These are phyloP conservation scores for Tor tambroides DNA, from an alignment of 2,113 vertebrate species.

Conservation along the genomic window DNA sequence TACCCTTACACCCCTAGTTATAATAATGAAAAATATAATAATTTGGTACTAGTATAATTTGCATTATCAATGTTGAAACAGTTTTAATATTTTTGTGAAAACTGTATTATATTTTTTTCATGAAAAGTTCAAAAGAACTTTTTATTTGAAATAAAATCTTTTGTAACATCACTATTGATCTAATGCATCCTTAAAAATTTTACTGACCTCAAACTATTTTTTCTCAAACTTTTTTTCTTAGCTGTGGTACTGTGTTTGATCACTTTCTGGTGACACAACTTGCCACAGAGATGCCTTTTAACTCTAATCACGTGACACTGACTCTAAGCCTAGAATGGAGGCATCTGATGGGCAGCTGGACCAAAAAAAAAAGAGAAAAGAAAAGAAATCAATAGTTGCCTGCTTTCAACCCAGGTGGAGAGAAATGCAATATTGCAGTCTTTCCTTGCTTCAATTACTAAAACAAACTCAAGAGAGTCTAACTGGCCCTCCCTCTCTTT, in stretches of 20 bases:
- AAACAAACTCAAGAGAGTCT: constrained; percentile 60
- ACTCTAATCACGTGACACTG: not conserved
- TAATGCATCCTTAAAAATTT: too few species aligned
- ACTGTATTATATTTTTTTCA: too few species aligned
- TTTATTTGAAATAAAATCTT: not conserved
- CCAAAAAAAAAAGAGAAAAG: not conserved
- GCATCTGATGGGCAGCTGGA: constrained; percentile 13
- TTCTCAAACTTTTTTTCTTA: not conserved
- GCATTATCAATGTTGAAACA: too few species aligned
- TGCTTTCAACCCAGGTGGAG: not conserved
- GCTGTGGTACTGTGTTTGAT: not conserved
- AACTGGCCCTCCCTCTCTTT: not conserved
- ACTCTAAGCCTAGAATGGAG: constrained; percentile 37
- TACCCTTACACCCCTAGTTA: too few species aligned
- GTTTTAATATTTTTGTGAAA: too few species aligned
- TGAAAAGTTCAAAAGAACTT: not conserved
- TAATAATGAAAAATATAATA: too few species aligned
- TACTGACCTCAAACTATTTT: too few species aligned
- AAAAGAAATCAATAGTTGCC: constrained; percentile 17
- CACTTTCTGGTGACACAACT: not conserved
- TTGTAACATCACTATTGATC: not conserved
- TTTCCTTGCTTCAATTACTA: constrained; percentile 51
- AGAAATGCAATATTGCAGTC: constrained; percentile 27
- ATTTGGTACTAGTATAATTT: not conserved
- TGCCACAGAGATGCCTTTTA: not conserved